A percentile compares a stretch with the other conserved stretches of the same genome.
Evolutionary conservation across 2,797 vertebrate genomes (phyloP).

Genomic region (Hypotaenidia okinawae): DNA sequence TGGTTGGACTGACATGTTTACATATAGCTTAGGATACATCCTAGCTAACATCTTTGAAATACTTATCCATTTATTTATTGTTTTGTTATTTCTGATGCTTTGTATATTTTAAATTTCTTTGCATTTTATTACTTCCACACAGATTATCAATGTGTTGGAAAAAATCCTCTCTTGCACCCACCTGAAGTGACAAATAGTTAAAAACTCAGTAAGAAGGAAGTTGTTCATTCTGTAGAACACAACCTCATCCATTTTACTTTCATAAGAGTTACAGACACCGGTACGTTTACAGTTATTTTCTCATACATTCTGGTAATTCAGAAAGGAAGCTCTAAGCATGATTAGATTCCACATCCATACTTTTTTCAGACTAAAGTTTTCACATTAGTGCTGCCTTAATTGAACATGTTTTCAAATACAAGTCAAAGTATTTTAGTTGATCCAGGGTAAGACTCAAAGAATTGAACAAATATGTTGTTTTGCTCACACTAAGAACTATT

Average conservation of each 20-base stretch:
- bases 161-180: neutral
- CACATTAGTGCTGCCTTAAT: neutral
- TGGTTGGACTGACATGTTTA: conserved; percentile 4
- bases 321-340: neutral
- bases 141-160: neutral
- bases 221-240: conserved; percentile 33
- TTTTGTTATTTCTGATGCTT: neutral
- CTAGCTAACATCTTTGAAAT: neutral
- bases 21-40: neutral
- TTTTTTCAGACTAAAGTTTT: neutral
- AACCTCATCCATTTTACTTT: neutral
- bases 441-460: neutral
- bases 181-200: conserved; percentile 11
- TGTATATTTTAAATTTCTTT: neutral
- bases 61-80: neutral
- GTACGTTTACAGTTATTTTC: neutral
- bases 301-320: neutral
- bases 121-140: conserved; percentile 38
- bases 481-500: neutral
- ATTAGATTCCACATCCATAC: neutral
- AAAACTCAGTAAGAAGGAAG: conserved; percentile 1
- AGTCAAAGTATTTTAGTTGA: neutral
- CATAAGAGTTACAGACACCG: neutral
- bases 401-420: neutral
- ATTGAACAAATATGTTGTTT: neutral